A percentile compares a stretch with the other conserved stretches of the same genome.
Conservation (phyloP, 2,113 vertebrate species). For the Pantherophis guttatus region DNA sequence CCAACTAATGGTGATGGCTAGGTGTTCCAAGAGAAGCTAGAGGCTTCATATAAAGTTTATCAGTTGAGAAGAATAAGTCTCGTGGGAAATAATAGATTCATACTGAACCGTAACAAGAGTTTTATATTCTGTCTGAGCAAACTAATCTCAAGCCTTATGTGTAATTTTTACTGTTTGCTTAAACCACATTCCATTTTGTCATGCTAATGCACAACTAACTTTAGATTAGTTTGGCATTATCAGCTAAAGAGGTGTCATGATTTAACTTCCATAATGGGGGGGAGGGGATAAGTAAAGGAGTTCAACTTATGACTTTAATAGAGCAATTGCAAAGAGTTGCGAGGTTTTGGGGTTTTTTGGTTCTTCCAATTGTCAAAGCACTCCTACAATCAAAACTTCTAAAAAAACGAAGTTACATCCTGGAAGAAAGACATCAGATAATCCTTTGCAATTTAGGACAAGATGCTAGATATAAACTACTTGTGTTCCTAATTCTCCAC, state of each 20-base stretch:
- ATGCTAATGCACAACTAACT: slow-evolving; percentile 15
- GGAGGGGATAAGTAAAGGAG: not conserved
- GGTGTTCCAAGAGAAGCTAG: not conserved
- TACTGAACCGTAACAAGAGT: not conserved
- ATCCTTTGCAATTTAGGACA: slow-evolving; percentile 49
- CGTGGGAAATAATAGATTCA: not conserved
- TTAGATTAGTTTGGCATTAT: slow-evolving; percentile 22
- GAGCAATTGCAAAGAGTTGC: slow-evolving; percentile 12
- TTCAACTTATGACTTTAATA: not conserved
- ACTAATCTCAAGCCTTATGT: not conserved
- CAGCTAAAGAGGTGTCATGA: slow-evolving; percentile 16
- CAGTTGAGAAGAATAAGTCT: not conserved
- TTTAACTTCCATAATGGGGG: not conserved
- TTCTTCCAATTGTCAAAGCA: not conserved
- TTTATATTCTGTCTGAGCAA: not conserved
- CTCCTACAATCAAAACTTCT: not conserved
- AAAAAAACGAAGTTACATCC: not conserved
- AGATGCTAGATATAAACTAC: slow-evolving; percentile 39
- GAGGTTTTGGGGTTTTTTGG: not conserved
- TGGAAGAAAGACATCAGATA: slow-evolving; percentile 35
- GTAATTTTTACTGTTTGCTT: not conserved
- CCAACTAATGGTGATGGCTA: not conserved
- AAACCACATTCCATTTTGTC: slow-evolving; percentile 4
- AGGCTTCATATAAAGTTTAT: not conserved
- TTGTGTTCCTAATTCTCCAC: slow-evolving; percentile 46